Percentiles rank a stretch among this genome's conserved stretches.
Evolutionary conservation across 2,113 vertebrate genomes (phyloP).

Genomic region (Galemys pyrenaicus): DNA sequence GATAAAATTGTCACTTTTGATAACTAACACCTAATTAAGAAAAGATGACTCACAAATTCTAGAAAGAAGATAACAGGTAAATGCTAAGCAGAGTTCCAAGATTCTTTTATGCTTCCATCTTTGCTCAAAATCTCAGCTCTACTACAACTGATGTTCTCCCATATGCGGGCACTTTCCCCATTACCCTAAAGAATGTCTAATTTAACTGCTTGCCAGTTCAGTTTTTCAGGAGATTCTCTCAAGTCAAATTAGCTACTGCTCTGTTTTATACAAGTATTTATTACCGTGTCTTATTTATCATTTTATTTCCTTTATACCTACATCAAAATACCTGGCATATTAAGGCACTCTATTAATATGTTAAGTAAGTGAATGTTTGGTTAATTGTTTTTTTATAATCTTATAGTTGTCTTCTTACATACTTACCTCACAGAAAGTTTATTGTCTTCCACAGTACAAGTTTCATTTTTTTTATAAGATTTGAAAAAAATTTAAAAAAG

Average conservation of each 20-base stretch:
- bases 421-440: not conserved
- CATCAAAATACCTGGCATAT: not conserved
- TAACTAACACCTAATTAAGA: constrained; percentile 17
- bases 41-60: not conserved
- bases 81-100: not conserved
- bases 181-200: not conserved
- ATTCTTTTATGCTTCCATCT: not conserved
- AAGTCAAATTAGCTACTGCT: not conserved
- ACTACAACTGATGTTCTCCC: not conserved
- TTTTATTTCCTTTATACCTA: constrained; percentile 1
- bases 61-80: constrained; percentile 1
- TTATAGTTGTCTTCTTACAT: not conserved
- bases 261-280: constrained; percentile 25
- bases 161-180: not conserved
- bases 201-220: not conserved
- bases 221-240: not conserved
- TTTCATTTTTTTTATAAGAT: constrained; percentile 51
- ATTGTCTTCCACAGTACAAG: not conserved
- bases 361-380: not conserved
- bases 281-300: not conserved
- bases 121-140: not conserved
- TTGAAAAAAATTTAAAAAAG: not conserved
- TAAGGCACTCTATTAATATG: not conserved
- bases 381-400: constrained; percentile 1
- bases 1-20: not conserved